A percentile compares a stretch with the other conserved stretches of the same genome.
Conservation (phyloP, 2,113 vertebrate species). For the Ailuropoda melanoleuca region DNA sequence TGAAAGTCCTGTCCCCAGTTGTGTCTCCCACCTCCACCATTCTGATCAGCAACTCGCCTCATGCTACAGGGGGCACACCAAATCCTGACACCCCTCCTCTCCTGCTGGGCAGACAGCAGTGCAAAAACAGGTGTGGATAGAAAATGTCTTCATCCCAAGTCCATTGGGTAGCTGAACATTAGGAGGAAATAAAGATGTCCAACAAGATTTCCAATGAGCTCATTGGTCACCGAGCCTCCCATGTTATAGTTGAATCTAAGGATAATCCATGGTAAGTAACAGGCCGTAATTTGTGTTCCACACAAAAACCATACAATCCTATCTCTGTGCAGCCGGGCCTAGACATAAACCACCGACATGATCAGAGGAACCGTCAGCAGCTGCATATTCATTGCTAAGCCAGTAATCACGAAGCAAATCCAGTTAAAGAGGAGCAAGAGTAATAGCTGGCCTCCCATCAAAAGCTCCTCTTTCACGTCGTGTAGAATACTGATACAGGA, state of each 20-base stretch:
- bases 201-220: conserved; percentile 96
- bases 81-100: conserved; percentile 94
- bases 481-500: conserved; percentile 97
- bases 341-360: conserved; percentile 98
- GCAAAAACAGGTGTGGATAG: conserved; percentile 93
- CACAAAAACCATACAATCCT: conserved; percentile 97
- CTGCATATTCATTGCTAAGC: conserved; percentile 94
- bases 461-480: conserved; percentile 96
- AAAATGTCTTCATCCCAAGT: conserved; percentile 94
- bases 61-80: conserved; percentile 88
- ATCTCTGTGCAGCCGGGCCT: conserved; percentile 98
- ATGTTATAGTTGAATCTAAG: conserved; percentile 98
- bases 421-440: conserved; percentile 99
- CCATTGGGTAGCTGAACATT: conserved; percentile 98
- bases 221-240: conserved; percentile 96
- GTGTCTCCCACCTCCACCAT: conserved; percentile 88
- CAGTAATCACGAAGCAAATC: conserved; percentile 97
- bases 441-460: conserved; percentile 94
- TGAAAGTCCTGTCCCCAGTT: conserved; percentile 97
- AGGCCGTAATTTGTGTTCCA: conserved; percentile 97
- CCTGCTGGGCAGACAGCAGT: conserved; percentile 91
- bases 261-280: conserved; percentile 98
- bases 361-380: conserved; percentile 97
- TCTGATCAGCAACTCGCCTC: conserved; percentile 89
- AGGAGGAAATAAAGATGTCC: conserved; percentile 99